These are phyloP conservation scores for Andrena chrysosceles DNA, from an alignment of 2,888 invertebrate species.

Conservation along the genomic window DNA sequence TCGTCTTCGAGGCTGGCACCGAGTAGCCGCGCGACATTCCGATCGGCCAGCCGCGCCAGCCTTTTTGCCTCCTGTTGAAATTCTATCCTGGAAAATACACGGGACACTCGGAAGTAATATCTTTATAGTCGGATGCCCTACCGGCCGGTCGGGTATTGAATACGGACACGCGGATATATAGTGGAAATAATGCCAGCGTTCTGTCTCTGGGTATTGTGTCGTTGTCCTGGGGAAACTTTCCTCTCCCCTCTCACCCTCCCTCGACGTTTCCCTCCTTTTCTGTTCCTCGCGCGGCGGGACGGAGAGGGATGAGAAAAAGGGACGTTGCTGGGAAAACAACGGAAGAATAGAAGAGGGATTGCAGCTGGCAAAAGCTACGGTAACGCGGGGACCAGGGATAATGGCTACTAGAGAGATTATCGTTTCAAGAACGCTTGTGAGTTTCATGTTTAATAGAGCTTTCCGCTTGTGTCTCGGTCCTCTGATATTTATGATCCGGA, in stretches of 20 bases:
- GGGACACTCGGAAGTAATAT: slow-evolving; percentile 73
- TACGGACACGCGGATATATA: slow-evolving; percentile 41
- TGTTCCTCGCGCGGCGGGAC: background rate
- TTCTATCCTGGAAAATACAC: slow-evolving; percentile 86
- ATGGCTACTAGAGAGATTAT: slow-evolving; percentile 46
- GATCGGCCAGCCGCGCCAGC: slow-evolving; percentile 89
- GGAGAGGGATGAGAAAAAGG: background rate
- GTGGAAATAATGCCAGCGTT: slow-evolving; percentile 50
- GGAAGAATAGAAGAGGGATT: slow-evolving; percentile 27
- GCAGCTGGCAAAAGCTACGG: slow-evolving; percentile 15
- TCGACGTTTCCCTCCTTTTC: background rate
- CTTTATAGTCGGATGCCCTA: slow-evolving; percentile 66
- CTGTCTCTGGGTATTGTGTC: slow-evolving; percentile 19
- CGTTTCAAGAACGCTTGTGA: slow-evolving; percentile 36
- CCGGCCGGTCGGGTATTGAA: slow-evolving; percentile 51
- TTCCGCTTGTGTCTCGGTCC: slow-evolving; percentile 19
- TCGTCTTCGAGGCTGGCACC: slow-evolving; percentile 91
- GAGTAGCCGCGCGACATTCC: slow-evolving; percentile 90
- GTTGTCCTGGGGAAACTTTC: slow-evolving; percentile 12
- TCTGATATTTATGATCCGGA: slow-evolving; percentile 38
- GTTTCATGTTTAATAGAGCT: slow-evolving; percentile 32
- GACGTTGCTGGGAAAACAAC: slow-evolving; percentile 1
- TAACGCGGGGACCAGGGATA: slow-evolving; percentile 30
- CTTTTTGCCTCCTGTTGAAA: slow-evolving; percentile 91
- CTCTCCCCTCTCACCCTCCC: background rate